Evolutionary conservation across 2,888 invertebrate species (phyloP).

Genomic region (Himalopsyche japonica): DNA sequence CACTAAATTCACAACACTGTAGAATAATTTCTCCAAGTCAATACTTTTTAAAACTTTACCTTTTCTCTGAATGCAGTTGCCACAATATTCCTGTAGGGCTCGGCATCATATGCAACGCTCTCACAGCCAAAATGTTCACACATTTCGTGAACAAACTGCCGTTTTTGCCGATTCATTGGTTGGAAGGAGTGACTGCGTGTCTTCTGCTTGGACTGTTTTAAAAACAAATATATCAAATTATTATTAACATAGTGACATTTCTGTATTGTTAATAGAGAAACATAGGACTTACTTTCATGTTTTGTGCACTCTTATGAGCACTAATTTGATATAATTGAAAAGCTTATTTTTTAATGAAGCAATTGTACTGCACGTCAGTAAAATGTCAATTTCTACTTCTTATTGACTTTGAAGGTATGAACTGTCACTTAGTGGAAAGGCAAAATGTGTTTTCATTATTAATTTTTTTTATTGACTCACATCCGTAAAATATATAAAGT

Average conservation of each 20-base stretch:
- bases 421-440: no score
- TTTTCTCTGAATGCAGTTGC: constrained; percentile 82
- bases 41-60: constrained; percentile 51
- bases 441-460: no score
- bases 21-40: no score
- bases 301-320: neutral
- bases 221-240: constrained; percentile 15
- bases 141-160: constrained; percentile 91
- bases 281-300: neutral
- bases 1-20: no score
- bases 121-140: constrained; percentile 94
- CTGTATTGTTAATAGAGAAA: no score
- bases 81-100: constrained; percentile 95
- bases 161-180: constrained; percentile 90
- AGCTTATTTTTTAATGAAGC: neutral
- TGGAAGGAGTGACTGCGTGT: constrained; percentile 87
- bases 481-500: neutral
- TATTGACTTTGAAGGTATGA: no score
- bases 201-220: constrained; percentile 71
- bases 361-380: neutral
- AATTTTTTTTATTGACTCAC: no score
- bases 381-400: no score
- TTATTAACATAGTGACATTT: neutral
- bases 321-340: no score
- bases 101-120: constrained; percentile 91